Base-by-base conservation (phyloP, 2,113 vertebrate species). In the Charina bottae region DNA sequence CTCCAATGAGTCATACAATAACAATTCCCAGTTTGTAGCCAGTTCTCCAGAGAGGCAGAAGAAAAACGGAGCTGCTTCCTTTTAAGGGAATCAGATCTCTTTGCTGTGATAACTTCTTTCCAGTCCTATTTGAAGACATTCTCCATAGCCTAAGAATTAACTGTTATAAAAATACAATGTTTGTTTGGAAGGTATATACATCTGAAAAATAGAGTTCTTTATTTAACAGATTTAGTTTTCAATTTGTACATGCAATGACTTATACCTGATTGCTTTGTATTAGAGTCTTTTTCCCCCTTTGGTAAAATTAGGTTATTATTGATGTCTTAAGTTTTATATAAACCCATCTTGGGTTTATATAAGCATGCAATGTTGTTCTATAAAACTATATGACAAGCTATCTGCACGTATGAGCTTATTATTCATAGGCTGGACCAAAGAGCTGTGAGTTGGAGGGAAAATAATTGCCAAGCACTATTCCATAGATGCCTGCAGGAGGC, bases 11-110 rank as follows among this genome's bases (percentile, higher is more conserved):
- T 98, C 98, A 98, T 97, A 97, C 97, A 96, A 95, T 97, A 98
- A 98, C 97, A 97, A 98, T 98, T 95, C 96, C 98, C 96, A 96
- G 97, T 97, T 97, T 97, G 96, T 94, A 97, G 98, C 98, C 98
- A 98, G 96, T 97, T 98, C 98, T 98, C 97, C 96, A 97, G 97
- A 98, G 98, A 98, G 97, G 97, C 96, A 96, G 95, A 94, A 96
- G 93, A 91, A 97, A 97, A 98, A 97, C 97, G 96, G 96, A 98
- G 98, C 98, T 96, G 97, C 96, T 97, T 97, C 99, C 98, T 98
- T 99, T 98, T 99, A 99, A 98, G 99, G 99, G 95, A 97, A 95
- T 97, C 96, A 97, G 97, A 97, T 97, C 97, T 97, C 96, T 97
- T 97, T 96, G 95, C 95, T 95, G 95, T 91, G 96, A 97, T 97